Conservation (phyloP, 1,140 invertebrate species). For the Ceratina calcarata region DNA sequence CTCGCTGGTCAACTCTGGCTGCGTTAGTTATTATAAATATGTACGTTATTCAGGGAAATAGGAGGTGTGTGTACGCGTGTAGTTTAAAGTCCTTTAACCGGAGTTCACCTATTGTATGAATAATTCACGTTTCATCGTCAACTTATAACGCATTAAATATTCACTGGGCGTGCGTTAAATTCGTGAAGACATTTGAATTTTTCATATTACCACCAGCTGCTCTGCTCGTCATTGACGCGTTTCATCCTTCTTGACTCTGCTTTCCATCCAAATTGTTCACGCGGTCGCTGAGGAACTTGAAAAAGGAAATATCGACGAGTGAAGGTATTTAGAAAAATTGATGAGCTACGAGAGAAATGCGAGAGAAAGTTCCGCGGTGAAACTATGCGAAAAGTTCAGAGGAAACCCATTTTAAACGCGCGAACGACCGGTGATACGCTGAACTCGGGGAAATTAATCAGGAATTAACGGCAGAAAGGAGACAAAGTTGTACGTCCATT, state of each 20-base stretch:
- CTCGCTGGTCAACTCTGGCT: no score
- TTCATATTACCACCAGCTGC: constrained; percentile 9
- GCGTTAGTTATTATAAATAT: constrained; percentile 35
- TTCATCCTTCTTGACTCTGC: background rate
- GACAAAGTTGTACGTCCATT: background rate
- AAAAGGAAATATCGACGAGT: no score
- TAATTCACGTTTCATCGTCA: constrained; percentile 31
- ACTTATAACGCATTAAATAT: constrained; percentile 44
- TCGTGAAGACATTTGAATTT: constrained; percentile 31
- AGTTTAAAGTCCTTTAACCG: constrained; percentile 37
- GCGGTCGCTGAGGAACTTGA: no score
- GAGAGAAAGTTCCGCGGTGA: no score
- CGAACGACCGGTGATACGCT: background rate
- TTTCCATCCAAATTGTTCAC: no score
- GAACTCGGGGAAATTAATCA: constrained; percentile 26
- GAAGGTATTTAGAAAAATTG: background rate
- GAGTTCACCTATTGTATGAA: constrained; percentile 40
- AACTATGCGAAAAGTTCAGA: background rate
- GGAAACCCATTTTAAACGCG: background rate
- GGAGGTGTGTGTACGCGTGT: constrained; percentile 4
- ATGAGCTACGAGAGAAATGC: background rate
- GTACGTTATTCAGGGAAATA: constrained; percentile 18
- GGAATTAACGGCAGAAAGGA: constrained; percentile 27
- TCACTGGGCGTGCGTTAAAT: constrained; percentile 31
- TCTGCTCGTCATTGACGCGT: background rate